Conservation (phyloP, 2,797 vertebrate species). For the Podarcis lilfordi region DNA sequence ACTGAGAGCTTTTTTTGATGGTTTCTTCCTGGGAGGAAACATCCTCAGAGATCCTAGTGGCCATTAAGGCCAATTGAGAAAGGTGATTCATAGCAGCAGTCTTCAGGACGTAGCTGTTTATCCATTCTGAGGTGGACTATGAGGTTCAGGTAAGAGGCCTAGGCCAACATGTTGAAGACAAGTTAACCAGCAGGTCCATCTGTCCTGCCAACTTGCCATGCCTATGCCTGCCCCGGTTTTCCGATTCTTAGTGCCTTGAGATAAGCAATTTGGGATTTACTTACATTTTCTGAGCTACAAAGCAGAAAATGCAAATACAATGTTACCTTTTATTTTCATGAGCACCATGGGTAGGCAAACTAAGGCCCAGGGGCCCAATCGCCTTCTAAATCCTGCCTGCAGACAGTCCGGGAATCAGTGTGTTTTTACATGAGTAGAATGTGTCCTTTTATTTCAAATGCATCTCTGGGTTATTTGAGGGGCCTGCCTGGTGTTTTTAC, state of each 20-base stretch:
- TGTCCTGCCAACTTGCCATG: not conserved
- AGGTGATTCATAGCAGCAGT: not conserved
- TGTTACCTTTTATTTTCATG: not conserved
- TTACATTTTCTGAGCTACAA: not conserved
- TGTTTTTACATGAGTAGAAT: too few species aligned
- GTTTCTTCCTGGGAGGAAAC: not conserved
- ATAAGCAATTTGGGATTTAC: not conserved
- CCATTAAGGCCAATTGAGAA: not conserved
- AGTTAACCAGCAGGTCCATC: not conserved
- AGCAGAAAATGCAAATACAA: not conserved
- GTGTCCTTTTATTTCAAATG: too few species aligned
- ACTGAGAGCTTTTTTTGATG: not conserved
- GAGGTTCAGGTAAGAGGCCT: too few species aligned
- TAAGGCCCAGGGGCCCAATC: too few species aligned
- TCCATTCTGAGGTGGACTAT: not conserved
- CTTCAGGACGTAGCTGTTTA: too few species aligned
- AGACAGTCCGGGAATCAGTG: too few species aligned
- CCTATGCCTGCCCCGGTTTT: not conserved
- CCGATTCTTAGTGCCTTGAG: not conserved
- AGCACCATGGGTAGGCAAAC: too few species aligned
- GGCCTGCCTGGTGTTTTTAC: too few species aligned
- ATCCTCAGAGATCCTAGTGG: not conserved
- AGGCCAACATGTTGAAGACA: not conserved
- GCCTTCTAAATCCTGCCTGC: too few species aligned
- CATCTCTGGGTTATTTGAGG: too few species aligned